Conservation (phyloP, 2,113 vertebrate genomes). For the Elachura formosa region DNA sequence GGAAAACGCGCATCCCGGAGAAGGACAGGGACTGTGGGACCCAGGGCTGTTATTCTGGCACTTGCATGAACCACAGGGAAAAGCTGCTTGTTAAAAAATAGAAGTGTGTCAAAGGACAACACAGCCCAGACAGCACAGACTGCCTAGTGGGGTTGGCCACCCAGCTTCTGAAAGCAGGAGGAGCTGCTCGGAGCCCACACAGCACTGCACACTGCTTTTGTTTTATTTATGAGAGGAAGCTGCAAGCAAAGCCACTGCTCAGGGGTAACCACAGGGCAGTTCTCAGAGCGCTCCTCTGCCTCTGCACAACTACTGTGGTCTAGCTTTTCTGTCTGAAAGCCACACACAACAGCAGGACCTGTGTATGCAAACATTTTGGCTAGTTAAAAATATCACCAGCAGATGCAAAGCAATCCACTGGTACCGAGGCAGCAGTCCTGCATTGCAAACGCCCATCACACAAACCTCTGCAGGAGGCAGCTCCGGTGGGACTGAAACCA, state of each 20-base stretch:
- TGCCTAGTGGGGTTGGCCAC: background rate
- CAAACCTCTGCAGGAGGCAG: background rate
- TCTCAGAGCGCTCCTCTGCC: background rate
- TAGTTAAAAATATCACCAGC: background rate
- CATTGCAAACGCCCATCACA: background rate
- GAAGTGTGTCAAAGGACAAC: background rate
- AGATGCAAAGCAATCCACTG: background rate
- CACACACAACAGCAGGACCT: background rate
- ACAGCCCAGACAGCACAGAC: background rate
- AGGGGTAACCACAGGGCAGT: background rate
- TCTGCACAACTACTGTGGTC: background rate
- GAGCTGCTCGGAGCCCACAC: background rate
- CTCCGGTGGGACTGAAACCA: background rate
- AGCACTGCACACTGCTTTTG: background rate
- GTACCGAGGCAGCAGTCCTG: background rate
- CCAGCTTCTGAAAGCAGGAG: background rate
- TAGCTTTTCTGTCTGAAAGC: background rate
- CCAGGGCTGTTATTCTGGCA: background rate
- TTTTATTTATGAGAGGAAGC: background rate
- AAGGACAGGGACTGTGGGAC: background rate
- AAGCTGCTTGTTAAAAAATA: background rate
- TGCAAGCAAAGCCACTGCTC: background rate
- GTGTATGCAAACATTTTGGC: background rate
- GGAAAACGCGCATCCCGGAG: accelerated
- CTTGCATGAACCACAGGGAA: background rate